Evolutionary conservation across 2,888 invertebrate species (phyloP).

Genomic region (Chalcosyrphus nemorum): DNA sequence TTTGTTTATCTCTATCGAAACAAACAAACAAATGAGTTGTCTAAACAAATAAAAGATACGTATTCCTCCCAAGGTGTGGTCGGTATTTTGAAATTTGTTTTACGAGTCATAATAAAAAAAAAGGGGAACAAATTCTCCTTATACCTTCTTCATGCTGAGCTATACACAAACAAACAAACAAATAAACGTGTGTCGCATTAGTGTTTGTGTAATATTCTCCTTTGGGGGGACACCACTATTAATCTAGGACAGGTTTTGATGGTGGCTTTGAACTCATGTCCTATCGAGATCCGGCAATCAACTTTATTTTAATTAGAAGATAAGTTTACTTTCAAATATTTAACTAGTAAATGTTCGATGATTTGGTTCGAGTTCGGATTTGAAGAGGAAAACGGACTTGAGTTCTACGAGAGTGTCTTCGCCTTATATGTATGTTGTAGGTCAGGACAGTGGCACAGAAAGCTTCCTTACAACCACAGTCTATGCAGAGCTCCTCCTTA

Average conservation of each 20-base stretch:
- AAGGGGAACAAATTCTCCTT: neutral
- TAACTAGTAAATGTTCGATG: too few species aligned
- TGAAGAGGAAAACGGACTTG: too few species aligned
- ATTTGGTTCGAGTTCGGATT: too few species aligned
- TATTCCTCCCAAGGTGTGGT: conserved; percentile 40
- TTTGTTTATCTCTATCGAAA: conserved; percentile 45
- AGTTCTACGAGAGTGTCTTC: too few species aligned
- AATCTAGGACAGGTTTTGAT: neutral
- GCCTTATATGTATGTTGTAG: too few species aligned
- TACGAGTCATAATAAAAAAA: conserved; percentile 9
- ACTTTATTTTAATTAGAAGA: neutral
- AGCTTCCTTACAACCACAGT: too few species aligned
- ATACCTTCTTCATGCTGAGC: neutral
- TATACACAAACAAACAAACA: neutral
- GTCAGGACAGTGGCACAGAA: too few species aligned
- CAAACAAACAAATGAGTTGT: conserved; percentile 53
- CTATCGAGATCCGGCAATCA: too few species aligned
- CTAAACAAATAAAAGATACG: conserved; percentile 37
- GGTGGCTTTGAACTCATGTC: too few species aligned
- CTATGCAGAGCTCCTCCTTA: too few species aligned
- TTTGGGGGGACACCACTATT: too few species aligned
- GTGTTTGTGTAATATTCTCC: neutral
- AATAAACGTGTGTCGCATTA: neutral
- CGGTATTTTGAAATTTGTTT: conserved; percentile 5
- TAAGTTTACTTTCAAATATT: too few species aligned